Evolutionary conservation across 2,113 vertebrate species (phyloP), one percentile per base, ranked within the genome.

Genomic region (Salminus brasiliensis): DNA sequence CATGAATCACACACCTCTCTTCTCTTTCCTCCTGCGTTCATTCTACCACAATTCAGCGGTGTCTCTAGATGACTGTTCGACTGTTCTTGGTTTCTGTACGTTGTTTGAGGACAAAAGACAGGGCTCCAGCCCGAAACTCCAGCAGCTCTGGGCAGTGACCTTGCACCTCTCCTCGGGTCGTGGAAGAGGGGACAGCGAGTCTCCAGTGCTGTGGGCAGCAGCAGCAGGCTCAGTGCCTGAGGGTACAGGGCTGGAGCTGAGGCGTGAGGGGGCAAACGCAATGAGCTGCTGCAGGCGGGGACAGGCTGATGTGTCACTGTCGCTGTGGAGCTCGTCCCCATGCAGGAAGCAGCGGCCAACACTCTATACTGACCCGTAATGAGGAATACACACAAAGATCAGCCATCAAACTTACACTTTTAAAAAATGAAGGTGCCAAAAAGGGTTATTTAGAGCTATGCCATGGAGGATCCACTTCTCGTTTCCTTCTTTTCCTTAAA

Each of bases 201-300:
- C 21, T 66, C 34, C 39, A 63, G 78, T 43, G 63, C 43, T 68
- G 69, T 73, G 78, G 82, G 78, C 41, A 71, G 76, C 34, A 69
- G 69, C 66, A 72, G 77, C 68, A 74, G 74, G 82, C 74, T 73
- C 63, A 78, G 57, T 47, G 79, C 79, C 83, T 78, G 79, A 84
- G 75, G 83, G 83, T 69, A 62, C 36, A 32, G 60, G 65, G 77
- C 81, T 76, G 77, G 52, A 65, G 45, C 21, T 76, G 83, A 84
- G 63, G 74, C 34, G 79, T 81, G 83, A 74, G 72, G 75, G 45
- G 80, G 79, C 74, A 81, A 81, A 71, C 71, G 69, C 68, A 70
- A 78, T 81, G 83, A 84, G 78, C 62, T 73, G 53, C 78, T 77
- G 78, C 82, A 81, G 70, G 72, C 32, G 49, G 76, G 57, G 39